These are phyloP conservation scores for Stenoptilia bipunctidactyla DNA, from an alignment of 2,888 invertebrate genomes.

Conservation along the genomic window DNA sequence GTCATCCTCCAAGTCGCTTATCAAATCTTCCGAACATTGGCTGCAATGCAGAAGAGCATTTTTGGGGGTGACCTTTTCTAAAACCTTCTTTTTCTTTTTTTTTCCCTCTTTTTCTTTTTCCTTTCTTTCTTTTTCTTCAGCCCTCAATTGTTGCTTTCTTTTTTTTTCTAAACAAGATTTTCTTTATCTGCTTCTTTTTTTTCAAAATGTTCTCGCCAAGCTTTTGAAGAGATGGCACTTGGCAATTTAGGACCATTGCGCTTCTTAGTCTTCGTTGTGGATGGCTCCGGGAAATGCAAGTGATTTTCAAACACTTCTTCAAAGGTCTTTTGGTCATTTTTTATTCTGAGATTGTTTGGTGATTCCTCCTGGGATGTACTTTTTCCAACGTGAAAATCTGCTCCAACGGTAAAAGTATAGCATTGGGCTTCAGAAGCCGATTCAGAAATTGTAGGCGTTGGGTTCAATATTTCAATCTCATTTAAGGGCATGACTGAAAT, in stretches of 20 bases:
- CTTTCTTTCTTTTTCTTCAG: background rate
- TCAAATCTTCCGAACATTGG: no score
- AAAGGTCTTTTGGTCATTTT: no score
- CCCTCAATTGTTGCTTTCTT: background rate
- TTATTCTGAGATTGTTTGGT: background rate
- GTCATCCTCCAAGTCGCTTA: no score
- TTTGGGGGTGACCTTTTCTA: no score
- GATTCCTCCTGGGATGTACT: background rate
- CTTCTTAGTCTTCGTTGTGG: background rate
- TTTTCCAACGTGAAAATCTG: background rate
- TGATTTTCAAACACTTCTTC: background rate
- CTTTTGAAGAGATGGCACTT: slow-evolving; percentile 1
- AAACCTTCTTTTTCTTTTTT: background rate
- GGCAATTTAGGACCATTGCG: background rate
- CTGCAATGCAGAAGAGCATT: no score
- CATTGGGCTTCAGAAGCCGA: background rate
- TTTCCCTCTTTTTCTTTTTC: background rate
- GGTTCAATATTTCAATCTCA: background rate
- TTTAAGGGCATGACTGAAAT: background rate
- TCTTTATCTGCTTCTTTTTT: background rate
- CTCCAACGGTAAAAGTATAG: background rate
- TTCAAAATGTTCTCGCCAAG: background rate
- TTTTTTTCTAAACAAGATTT: background rate
- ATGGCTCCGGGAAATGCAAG: background rate
- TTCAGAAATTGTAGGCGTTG: no score